Conservation (phyloP, 2,888 invertebrate genomes). For the Allophyes oxyacanthae region DNA sequence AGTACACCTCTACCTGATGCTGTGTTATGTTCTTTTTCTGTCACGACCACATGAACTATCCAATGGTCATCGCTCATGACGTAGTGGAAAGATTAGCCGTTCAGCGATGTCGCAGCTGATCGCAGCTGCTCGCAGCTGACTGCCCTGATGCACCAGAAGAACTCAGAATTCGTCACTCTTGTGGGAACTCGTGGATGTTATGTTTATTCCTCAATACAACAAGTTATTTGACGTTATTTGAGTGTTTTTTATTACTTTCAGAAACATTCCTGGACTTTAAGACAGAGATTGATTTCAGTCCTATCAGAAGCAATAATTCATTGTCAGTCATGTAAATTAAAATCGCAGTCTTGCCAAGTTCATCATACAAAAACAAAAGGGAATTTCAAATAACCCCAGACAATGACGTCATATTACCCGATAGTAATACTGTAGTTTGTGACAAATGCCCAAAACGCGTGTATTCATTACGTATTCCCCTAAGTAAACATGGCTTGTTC, state of each 20-base stretch:
- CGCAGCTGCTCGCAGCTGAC: too few species aligned
- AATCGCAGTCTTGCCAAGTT: constrained; percentile 3
- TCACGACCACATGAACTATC: too few species aligned
- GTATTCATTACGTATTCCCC: constrained; percentile 73
- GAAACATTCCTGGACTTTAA: constrained; percentile 9
- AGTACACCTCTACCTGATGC: too few species aligned
- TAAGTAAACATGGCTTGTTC: constrained; percentile 70
- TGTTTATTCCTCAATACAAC: too few species aligned
- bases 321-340: neutral
- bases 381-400: constrained; percentile 18
- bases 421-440: constrained; percentile 41
- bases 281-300: constrained; percentile 21
- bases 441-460: constrained; percentile 54
- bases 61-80: too few species aligned
- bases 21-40: too few species aligned
- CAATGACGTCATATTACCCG: constrained; percentile 20
- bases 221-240: constrained; percentile 1
- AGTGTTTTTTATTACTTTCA: neutral
- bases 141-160: too few species aligned
- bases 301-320: constrained; percentile 28
- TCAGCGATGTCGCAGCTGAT: too few species aligned
- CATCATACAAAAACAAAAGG: constrained; percentile 10
- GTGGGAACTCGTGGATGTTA: too few species aligned
- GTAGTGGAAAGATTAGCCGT: too few species aligned
- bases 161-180: too few species aligned